phyloP scores from a whole-genome alignment of 2,113 vertebrate genomes.

The Dissostichus mawsoni region DNA sequence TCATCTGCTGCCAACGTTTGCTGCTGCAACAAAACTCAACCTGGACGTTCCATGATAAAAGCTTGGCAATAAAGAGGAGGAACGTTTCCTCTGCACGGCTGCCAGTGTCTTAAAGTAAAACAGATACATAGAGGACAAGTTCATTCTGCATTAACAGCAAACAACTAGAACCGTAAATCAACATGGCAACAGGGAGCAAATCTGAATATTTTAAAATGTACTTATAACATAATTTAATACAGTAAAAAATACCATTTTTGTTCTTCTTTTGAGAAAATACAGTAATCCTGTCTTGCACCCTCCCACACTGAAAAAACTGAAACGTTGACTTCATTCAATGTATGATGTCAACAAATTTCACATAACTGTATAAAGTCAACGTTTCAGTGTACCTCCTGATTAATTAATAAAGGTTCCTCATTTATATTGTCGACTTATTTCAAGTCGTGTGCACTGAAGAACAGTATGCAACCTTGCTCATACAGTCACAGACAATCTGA shows the following conservation, averaged over 20 bases:
- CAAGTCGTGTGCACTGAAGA: not conserved
- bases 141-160: not conserved
- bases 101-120: constrained; percentile 1
- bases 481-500: not conserved
- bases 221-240: not conserved
- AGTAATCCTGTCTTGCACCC: not conserved
- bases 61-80: not conserved
- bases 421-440: constrained; percentile 29
- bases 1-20: not conserved
- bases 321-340: too few relatives aligned
- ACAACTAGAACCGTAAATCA: not conserved
- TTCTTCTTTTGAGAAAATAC: constrained; percentile 17
- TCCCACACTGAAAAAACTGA: not conserved
- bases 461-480: not conserved
- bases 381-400: not conserved
- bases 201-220: not conserved
- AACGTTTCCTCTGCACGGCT: not conserved
- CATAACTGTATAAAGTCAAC: too few relatives aligned
- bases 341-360: too few relatives aligned
- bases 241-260: not conserved
- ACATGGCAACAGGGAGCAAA: not conserved
- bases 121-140: not conserved
- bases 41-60: not conserved
- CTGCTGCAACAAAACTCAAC: not conserved
- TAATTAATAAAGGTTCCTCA: constrained; percentile 21